These are phyloP conservation scores for Saccostrea glomerata DNA, from an alignment of 1,140 invertebrate species.

Conservation along the genomic window DNA sequence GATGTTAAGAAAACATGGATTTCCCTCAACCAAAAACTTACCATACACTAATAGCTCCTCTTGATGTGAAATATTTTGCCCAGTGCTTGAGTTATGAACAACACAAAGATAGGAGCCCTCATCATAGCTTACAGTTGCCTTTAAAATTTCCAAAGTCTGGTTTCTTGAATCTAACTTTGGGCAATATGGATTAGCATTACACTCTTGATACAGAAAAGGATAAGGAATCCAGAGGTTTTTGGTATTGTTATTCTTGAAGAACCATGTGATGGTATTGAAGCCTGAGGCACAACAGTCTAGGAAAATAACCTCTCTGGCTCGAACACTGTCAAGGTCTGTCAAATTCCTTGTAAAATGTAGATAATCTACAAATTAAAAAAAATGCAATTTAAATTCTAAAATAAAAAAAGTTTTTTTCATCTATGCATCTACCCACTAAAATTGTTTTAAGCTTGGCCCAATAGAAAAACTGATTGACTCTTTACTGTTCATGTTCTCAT, in stretches of 20 bases:
- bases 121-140: not conserved
- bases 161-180: not conserved
- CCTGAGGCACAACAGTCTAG: not conserved
- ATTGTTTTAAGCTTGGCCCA: too few species aligned
- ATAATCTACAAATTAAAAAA: not conserved
- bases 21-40: not conserved
- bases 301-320: not conserved
- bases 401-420: too few species aligned
- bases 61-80: not conserved
- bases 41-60: not conserved
- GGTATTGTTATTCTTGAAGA: not conserved
- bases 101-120: not conserved
- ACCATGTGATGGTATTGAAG: slow-evolving; percentile 8
- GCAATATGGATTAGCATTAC: not conserved
- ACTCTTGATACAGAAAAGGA: not conserved
- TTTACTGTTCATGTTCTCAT: too few species aligned
- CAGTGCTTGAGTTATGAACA: slow-evolving; percentile 1
- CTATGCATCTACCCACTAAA: too few species aligned
- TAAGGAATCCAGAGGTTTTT: not conserved
- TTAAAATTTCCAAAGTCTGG: not conserved
- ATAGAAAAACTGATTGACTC: too few species aligned
- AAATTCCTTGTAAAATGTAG: slow-evolving; percentile 8
- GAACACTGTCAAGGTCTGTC: not conserved
- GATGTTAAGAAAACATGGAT: too few species aligned
- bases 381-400: not conserved